Conservation (phyloP, 2,888 invertebrate species). For the Sericinus montela region DNA sequence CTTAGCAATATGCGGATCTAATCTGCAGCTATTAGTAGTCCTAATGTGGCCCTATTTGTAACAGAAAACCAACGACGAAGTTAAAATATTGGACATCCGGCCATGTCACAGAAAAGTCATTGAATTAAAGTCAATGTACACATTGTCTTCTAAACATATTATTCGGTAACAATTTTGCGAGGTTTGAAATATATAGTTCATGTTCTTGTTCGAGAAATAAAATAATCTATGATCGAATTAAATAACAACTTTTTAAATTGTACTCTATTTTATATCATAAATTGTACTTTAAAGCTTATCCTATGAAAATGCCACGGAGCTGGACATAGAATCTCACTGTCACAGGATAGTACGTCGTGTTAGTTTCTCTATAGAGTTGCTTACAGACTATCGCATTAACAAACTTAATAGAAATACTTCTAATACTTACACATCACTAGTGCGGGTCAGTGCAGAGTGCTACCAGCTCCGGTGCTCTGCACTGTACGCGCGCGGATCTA, state of each 20-base stretch:
- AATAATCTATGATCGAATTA: conserved; percentile 9
- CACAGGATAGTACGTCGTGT: conserved; percentile 26
- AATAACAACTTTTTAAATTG: conserved; percentile 13
- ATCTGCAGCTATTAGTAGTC: neutral
- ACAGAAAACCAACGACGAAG: neutral
- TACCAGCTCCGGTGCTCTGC: no score
- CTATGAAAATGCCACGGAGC: conserved; percentile 44
- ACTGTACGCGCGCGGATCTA: no score
- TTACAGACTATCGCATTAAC: no score
- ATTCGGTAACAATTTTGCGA: conserved; percentile 39
- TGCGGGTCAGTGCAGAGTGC: no score
- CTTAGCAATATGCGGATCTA: neutral
- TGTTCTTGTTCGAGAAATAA: conserved; percentile 1
- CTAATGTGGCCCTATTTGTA: neutral
- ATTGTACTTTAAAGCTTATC: conserved; percentile 37
- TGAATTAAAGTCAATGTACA: conserved; percentile 17
- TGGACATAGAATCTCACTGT: conserved; percentile 50
- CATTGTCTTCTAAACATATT: no score
- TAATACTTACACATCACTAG: no score
- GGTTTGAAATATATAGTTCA: conserved; percentile 20
- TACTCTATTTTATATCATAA: conserved; percentile 19
- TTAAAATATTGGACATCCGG: conserved; percentile 30
- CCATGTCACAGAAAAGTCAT: no score
- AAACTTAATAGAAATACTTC: no score
- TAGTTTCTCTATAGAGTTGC: neutral